Base-by-base conservation (phyloP, 2,888 invertebrate species). In the Lasius fuliginosus region DNA sequence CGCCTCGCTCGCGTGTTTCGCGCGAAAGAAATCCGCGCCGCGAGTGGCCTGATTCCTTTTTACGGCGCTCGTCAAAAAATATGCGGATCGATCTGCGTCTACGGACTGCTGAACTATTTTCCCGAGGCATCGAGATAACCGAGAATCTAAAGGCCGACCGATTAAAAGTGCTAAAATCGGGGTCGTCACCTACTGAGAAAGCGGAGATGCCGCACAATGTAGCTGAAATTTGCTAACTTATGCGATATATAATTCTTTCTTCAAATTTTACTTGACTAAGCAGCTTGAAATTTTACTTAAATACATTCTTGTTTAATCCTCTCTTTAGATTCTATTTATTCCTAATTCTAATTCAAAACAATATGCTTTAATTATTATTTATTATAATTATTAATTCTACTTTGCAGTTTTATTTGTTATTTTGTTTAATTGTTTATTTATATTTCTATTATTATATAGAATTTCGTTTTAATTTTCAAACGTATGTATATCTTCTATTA, bases 41-140 rank as follows among this genome's bases (percentile, higher is more conserved):
- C 69, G 85, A 77, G 75, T 85, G 90, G 85, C 90, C 90, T 85
- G 85, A 90, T 90, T 90, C 85, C 86, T 90, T 90, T 86, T 83
- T 74, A 49, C 74, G 68, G 12, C 49, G 79, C 60, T 64, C 77
- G 62, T 64, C 67, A 73, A 85, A 82, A 84, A 82, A 76, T 82
- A 85, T 77, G 86, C 82, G 71, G 56, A 67, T 81, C 79, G 62
- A 56, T 81, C 85, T 86, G 79, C 36, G 67, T 68, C 56, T 42
- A 62, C 74, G 30, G 33, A 15, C 36, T 56, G n/a, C 40, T 36
- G 30, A 56, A n/a, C 56, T 40, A 68, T 77, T 68, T 77, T 77
- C 40, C n/a, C 77, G 40, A 42, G 30, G 6, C 33, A 56, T 68
- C 68, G 77, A 68, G 53, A 68, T 68, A 68, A 77, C 15, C n/a